Base-by-base conservation (phyloP, 2,888 invertebrate species). In the Salticus scenicus region DNA sequence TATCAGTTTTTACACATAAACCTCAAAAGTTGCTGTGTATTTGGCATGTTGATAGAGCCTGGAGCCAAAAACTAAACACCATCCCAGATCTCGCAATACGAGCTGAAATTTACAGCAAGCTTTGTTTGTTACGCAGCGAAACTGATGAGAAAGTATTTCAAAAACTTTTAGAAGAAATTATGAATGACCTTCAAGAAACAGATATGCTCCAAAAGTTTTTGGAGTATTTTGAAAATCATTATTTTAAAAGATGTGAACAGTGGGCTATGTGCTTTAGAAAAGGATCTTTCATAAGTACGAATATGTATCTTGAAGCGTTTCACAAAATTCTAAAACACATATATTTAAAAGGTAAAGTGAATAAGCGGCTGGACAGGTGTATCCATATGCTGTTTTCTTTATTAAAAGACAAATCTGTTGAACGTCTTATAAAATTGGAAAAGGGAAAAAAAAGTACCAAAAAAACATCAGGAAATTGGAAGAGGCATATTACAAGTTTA, bases 211-310 rank as follows among this genome's bases (percentile, higher is more conserved):
- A 37, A 37, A 37, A 37, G 10, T 37, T 37, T 37, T 37, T 10
- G 4, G 37, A 37, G 37, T 37, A 37, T 37, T 47, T 79, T n/a
- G 27, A 33, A 14, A 63, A 28, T 4, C 20, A 30, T 67, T 84
- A 80, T 28, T 37, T 71, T 8, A 69, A 66, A 10, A 33, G 80
- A 24, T 41, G 33, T 17, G 20, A 79, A 7, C 42, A 74, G 47
- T 87, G 87, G 83, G 87, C 87, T 27, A 57, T 33, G 24, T 83
- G 83, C 30, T 79, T 67, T 42, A 47, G 87, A n/a, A 66, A 27
- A 20, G 51, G 47, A 7, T 30, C 63, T 12, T 75, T 76, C 0
- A 80, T 84, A n/a, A 67, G 73, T 14, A 87, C 71, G 2, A 84
- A 87, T 30, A 73, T 80, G 71, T 57, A 51, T 76, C 33, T 84